phyloP scores from a whole-genome alignment of 2,113 vertebrate species.

The Tetrao urogallus region DNA sequence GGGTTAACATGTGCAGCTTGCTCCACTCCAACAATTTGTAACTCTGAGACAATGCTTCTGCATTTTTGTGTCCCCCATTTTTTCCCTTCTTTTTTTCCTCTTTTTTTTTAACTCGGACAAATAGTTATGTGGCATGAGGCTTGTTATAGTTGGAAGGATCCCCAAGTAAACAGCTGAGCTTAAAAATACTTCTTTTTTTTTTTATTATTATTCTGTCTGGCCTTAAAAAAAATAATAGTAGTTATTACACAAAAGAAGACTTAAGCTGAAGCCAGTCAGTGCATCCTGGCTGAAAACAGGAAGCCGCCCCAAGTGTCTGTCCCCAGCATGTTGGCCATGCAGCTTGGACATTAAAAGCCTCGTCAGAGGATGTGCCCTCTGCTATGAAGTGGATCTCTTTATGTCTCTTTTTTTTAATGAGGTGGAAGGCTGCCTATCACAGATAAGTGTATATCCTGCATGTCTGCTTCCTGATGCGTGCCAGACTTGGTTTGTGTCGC shows the following conservation, averaged over 20 bases:
- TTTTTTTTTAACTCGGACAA: conserved; percentile 20
- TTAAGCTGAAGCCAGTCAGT: conserved; percentile 49
- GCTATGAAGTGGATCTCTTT: conserved; percentile 6
- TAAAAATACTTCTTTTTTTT: conserved; percentile 70
- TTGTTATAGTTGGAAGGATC: conserved; percentile 77
- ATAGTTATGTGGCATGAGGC: conserved; percentile 69
- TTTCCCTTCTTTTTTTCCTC: not conserved
- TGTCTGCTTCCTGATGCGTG: conserved; percentile 17
- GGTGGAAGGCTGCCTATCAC: conserved; percentile 34
- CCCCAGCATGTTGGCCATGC: conserved; percentile 21
- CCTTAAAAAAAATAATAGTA: conserved; percentile 41
- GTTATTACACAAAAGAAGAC: conserved; percentile 61
- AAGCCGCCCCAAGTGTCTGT: conserved; percentile 25
- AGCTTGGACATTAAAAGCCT: not conserved
- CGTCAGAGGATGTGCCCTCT: not conserved
- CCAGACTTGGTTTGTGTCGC: not conserved
- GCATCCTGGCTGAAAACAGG: conserved; percentile 61
- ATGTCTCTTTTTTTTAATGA: not conserved
- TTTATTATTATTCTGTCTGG: conserved; percentile 43
- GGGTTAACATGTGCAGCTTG: conserved; percentile 37
- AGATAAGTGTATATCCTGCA: conserved; percentile 38
- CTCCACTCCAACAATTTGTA: conserved; percentile 57
- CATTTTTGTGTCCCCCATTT: conserved; percentile 39
- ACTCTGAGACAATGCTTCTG: conserved; percentile 62
- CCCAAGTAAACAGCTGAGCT: conserved; percentile 77